Conservation (phyloP, 2,888 invertebrate species). For the Agonum fuliginosum region DNA sequence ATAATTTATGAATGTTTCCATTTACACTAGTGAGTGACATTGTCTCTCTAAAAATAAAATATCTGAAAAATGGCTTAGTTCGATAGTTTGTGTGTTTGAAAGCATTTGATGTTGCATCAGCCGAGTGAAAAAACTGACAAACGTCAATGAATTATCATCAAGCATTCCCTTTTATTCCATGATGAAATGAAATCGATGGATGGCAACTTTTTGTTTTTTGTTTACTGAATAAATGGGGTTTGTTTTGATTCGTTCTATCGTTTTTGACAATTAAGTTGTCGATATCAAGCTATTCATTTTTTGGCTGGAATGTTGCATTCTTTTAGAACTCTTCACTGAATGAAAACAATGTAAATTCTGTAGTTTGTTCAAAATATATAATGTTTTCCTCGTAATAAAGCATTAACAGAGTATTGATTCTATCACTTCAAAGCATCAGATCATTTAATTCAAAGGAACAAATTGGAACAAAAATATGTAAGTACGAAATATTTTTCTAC, state of each 20-base stretch:
- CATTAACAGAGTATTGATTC: no score
- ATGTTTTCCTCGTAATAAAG: no score
- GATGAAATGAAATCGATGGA: conserved; percentile 50
- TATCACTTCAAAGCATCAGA: no score
- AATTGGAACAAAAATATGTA: no score
- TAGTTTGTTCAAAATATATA: no score
- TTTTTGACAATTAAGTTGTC: conserved; percentile 54
- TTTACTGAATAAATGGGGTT: conserved; percentile 49
- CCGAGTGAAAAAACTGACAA: conserved; percentile 20
- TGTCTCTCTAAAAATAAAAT: neutral
- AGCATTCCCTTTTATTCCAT: conserved; percentile 31
- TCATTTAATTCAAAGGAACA: no score
- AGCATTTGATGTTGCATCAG: conserved; percentile 22
- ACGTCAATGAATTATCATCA: conserved; percentile 36
- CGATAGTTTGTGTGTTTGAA: neutral
- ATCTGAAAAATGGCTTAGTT: conserved; percentile 26
- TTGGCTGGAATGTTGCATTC: conserved; percentile 3
- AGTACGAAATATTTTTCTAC: no score
- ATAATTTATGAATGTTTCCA: no score
- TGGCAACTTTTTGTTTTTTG: conserved; percentile 54
- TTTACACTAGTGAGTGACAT: no score
- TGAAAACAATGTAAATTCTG: no score
- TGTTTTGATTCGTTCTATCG: conserved; percentile 36
- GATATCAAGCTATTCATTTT: conserved; percentile 29
- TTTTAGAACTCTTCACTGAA: neutral